Evolutionary conservation across 2,888 invertebrate genomes (phyloP).

Genomic region (Phyto melanocephala): DNA sequence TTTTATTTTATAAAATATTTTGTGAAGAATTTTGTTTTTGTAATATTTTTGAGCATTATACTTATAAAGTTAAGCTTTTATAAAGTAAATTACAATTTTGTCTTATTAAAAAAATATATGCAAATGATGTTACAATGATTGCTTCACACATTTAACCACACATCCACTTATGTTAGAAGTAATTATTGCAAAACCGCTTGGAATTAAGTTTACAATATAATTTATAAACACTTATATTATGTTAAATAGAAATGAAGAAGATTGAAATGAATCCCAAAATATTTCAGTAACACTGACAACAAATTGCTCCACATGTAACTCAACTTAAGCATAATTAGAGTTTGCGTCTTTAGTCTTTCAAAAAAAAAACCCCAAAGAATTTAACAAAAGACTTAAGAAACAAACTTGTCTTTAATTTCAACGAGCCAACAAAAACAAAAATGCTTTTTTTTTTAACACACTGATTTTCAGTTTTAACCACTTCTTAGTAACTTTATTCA

Average conservation of each 20-base stretch:
- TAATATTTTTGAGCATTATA: too few relatives aligned
- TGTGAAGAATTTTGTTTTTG: too few relatives aligned
- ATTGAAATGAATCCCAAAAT: not conserved
- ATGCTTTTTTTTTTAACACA: not conserved
- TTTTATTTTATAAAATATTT: too few relatives aligned
- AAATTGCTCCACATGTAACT: constrained; percentile 12
- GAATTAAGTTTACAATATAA: not conserved
- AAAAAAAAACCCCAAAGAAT: not conserved
- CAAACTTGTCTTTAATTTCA: not conserved
- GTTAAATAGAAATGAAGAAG: not conserved
- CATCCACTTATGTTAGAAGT: too few relatives aligned
- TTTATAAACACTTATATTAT: too few relatives aligned
- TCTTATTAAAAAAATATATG: too few relatives aligned
- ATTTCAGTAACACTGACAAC: constrained; percentile 9
- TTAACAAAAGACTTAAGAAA: constrained; percentile 47
- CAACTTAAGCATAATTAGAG: constrained; percentile 29
- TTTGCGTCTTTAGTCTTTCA: constrained; percentile 41
- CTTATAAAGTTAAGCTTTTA: too few relatives aligned
- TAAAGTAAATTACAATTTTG: too few relatives aligned
- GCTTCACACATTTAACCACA: too few relatives aligned
- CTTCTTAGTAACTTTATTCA: constrained; percentile 35
- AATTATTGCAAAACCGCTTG: too few relatives aligned
- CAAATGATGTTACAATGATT: too few relatives aligned
- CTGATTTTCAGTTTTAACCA: not conserved
- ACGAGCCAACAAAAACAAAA: not conserved